Evolutionary conservation across 1,140 invertebrate species (phyloP), one percentile per base, ranked within the genome.

Genomic region (Xylocopa sonorina): DNA sequence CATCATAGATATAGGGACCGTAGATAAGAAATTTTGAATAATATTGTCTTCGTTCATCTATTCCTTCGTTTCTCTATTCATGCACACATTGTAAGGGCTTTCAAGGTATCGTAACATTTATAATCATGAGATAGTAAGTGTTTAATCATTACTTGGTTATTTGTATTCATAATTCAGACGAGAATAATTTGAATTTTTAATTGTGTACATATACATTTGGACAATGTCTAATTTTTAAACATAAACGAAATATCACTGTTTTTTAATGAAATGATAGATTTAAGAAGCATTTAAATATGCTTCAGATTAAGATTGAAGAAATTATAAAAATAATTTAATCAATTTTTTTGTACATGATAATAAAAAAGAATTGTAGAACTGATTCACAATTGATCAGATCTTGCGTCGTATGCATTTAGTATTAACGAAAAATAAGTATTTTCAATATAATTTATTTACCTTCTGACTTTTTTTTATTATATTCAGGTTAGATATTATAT

Each of bases 1-100:
- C 89, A 90, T 53, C 92, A 92, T 51, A 88, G 92, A 82, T 92
- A 93, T 67, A 87, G 92, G n/a, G 92, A 93, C 46, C 90, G 92
- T 60, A 93, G 92, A 92, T 83, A 78, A 81, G 24, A 71, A 51
- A 78, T 71, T 69, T 62, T 48, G 21, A 29, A 77, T n/a, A n/a
- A n/a, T 38, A 50, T 71, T 60, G 7, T 62, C 34, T 32, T 64
- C 32, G 29, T 57, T 53, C 48, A 67, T n/a, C 18, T 67, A 79
- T 62, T 60, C 38, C 46, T 43, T 73, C 43, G 58, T 67, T 74
- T 79, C 18, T 53, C 24, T 12, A 78, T 62, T 78, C 58, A 55
- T 67, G 60, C 76, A 64, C 69, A 74, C 38, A 43, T 64, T 57
- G 16, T 79, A 62, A 46, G 69, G 77, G 69, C 50, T 79, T 79